Base-by-base conservation (phyloP, 2,113 vertebrate species). In the Rhadina sibilatrix region DNA sequence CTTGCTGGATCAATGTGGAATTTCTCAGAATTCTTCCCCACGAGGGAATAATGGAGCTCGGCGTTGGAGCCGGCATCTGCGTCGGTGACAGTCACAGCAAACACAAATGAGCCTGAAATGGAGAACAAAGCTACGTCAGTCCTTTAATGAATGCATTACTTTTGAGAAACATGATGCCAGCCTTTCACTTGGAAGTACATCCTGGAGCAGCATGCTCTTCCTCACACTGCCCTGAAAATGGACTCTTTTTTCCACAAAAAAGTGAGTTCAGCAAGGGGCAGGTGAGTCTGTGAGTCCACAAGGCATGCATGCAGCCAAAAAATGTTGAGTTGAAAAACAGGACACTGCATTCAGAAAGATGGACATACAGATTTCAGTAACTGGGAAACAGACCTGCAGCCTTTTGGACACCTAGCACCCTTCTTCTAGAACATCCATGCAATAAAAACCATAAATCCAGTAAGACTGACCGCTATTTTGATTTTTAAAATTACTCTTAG, bases 71-170 rank as follows among this genome's bases (percentile, higher is more conserved):
- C 99, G 0, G 98, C 94, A 83, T 99, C 99, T 8, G 99, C 99
- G 52, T 99, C 99, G 0, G 99, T 99, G 90, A 99, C 99, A 0
- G 99, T 99, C 30, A 99, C 99, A 0, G 99, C 99, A 97, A 99
- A 99, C 78, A 99, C 98, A 20, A 99, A 98, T 0, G 99, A 98
- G 65, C 99, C 99, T 99, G 87, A n/a, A 96, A 96, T 1, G 23
- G 19, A 97, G 66, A 91, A 90, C 30, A 93, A 77, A 92, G 28
- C 57, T 11, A 87, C 47, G 22, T 23, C 52, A 61, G 57, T 42
- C 94, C 40, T 52, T 63, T 42, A 83, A 50, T 17, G 10, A 27
- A 18, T 11, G 35, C 28, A 75, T 52, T 1, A 1, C 31, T 11
- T 22, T 27, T 2, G 7, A 74, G 63, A 69, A 56, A 59, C 0